Evolutionary conservation across 2,888 invertebrate genomes (phyloP).

Genomic region (Chaitophorus viminalis): DNA sequence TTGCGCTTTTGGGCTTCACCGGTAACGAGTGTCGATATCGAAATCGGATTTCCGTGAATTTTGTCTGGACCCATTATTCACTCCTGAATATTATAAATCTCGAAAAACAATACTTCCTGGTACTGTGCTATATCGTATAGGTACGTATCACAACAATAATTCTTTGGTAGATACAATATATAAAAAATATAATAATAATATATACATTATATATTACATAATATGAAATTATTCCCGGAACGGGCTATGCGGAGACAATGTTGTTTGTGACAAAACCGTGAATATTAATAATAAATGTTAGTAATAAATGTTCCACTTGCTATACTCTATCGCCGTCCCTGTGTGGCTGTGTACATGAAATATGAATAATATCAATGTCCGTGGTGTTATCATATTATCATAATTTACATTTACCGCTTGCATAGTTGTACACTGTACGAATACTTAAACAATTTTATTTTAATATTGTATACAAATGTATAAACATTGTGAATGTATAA

Average conservation of each 20-base stretch:
- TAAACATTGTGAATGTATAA: neutral
- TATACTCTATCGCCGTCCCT: no score
- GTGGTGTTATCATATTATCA: neutral
- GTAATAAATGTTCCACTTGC: no score
- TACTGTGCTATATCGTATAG: neutral
- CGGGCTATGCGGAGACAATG: neutral
- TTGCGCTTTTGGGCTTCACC: no score
- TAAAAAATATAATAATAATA: no score
- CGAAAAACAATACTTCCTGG: neutral
- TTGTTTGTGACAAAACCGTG: no score
- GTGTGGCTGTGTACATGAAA: no score
- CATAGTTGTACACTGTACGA: neutral
- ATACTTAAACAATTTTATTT: neutral
- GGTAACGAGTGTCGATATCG: neutral
- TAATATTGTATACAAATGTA: neutral
- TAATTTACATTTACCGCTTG: neutral
- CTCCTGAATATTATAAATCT: constrained; percentile 2
- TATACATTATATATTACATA: neutral
- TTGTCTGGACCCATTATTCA: neutral
- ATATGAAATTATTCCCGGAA: neutral
- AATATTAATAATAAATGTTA: no score
- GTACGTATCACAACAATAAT: neutral
- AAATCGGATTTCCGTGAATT: constrained; percentile 26
- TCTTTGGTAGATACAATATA: no score
- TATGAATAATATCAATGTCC: neutral